Evolutionary conservation across 1,140 invertebrate genomes (phyloP).

Genomic region (Odontomachus brunneus): DNA sequence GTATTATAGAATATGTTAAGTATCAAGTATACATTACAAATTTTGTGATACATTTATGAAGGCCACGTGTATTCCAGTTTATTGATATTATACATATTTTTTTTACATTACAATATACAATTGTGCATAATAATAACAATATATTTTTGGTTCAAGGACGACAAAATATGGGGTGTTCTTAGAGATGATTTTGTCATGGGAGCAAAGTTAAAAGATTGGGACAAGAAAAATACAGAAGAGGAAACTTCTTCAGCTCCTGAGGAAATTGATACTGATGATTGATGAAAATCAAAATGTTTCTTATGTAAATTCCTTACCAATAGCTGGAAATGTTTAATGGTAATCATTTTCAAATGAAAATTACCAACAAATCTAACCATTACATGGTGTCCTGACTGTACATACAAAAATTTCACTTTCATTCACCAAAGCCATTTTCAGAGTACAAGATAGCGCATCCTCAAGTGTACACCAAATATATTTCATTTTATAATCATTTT

Average conservation of each 20-base stretch:
- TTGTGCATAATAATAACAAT: slow-evolving; percentile 47
- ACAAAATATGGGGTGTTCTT: slow-evolving; percentile 86
- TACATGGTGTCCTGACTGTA: not conserved
- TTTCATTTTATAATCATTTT: not conserved
- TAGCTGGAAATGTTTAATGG: not conserved
- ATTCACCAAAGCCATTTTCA: not conserved
- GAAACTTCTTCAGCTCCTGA: slow-evolving; percentile 77
- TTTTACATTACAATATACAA: slow-evolving; percentile 39
- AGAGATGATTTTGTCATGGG: slow-evolving; percentile 95
- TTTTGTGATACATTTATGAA: slow-evolving; percentile 18
- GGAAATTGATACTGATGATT: slow-evolving; percentile 75
- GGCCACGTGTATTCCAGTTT: slow-evolving; percentile 39
- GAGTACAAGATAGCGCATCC: not conserved
- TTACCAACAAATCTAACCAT: not conserved
- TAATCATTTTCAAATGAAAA: slow-evolving; percentile 14
- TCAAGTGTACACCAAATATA: not conserved
- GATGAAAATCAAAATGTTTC: slow-evolving; percentile 39
- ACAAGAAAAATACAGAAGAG: slow-evolving; percentile 88
- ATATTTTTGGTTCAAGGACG: slow-evolving; percentile 69
- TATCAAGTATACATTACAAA: not conserved
- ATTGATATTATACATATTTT: slow-evolving; percentile 45
- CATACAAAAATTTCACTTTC: not conserved
- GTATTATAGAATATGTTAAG: not conserved
- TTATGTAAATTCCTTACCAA: not conserved
- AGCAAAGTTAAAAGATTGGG: slow-evolving; percentile 96